A percentile compares a stretch with the other conserved stretches of the same genome.
phyloP scores from a whole-genome alignment of 2,797 vertebrate species.

The Halcyon badia region DNA sequence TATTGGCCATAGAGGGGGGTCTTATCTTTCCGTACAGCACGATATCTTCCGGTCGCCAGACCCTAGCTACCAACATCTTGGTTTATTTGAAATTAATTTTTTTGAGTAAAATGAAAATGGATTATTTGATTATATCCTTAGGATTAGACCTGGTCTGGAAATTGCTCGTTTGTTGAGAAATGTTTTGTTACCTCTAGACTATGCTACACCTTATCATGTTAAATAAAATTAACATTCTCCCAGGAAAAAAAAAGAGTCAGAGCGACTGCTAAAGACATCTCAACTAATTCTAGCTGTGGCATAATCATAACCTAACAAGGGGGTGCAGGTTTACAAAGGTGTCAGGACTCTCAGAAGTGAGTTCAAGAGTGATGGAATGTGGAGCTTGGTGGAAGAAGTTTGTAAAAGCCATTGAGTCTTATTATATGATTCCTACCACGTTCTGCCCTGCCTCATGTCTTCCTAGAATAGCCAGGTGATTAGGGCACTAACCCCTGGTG shows the following conservation, averaged over 20 bases:
- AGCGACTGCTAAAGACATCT: background rate
- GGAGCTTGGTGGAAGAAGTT: background rate
- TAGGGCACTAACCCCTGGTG: slow-evolving; percentile 54
- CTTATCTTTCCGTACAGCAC: too few relatives aligned
- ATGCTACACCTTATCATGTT: rapidly evolving
- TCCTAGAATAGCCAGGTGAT: slow-evolving; percentile 47
- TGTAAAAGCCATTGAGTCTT: background rate
- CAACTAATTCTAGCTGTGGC: background rate
- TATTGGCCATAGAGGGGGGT: too few relatives aligned
- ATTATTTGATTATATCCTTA: background rate
- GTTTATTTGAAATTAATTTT: background rate
- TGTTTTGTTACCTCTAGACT: background rate
- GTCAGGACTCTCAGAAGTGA: background rate
- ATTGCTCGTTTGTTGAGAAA: background rate
- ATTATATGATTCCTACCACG: background rate
- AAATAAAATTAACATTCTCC: background rate
- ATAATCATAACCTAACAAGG: background rate
- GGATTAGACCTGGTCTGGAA: background rate
- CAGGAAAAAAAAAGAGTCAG: background rate
- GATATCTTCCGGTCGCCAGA: too few relatives aligned
- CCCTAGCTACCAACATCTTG: too few relatives aligned
- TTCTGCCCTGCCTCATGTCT: background rate
- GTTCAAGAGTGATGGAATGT: background rate
- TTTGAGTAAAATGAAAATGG: background rate
- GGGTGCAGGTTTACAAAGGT: background rate